Evolutionary conservation across 2,888 invertebrate genomes (phyloP).

Genomic region (Pecten maximus): DNA sequence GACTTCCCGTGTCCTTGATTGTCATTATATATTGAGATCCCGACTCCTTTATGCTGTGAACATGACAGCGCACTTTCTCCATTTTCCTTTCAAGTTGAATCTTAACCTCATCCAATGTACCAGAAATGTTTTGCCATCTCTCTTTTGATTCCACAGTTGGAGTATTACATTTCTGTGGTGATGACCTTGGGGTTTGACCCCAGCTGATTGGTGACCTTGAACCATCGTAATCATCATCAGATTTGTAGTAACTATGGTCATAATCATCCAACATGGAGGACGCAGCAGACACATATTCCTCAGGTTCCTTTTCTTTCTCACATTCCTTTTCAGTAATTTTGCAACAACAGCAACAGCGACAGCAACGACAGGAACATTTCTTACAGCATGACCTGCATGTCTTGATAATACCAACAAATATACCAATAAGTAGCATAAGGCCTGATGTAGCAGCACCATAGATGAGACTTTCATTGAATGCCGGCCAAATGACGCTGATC

Average conservation of each 20-base stretch:
- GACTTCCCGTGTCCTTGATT: slow-evolving; percentile 73
- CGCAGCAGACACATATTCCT: slow-evolving; percentile 54
- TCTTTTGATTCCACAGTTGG: slow-evolving; percentile 57
- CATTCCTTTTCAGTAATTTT: slow-evolving; percentile 51
- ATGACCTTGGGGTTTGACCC: slow-evolving; percentile 55
- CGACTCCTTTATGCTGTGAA: slow-evolving; percentile 67
- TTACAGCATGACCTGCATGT: slow-evolving; percentile 52
- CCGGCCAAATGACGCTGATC: slow-evolving; percentile 51
- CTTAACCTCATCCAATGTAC: slow-evolving; percentile 76
- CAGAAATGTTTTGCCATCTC: slow-evolving; percentile 68
- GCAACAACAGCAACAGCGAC: slow-evolving; percentile 56
- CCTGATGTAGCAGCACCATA: slow-evolving; percentile 65
- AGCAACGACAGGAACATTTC: slow-evolving; percentile 59
- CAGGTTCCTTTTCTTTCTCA: slow-evolving; percentile 52
- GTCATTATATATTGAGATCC: slow-evolving; percentile 74
- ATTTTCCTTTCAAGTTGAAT: slow-evolving; percentile 74
- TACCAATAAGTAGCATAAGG: slow-evolving; percentile 64
- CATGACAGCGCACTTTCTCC: slow-evolving; percentile 72
- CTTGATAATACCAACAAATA: slow-evolving; percentile 68
- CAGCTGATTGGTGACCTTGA: slow-evolving; percentile 68
- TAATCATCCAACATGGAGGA: slow-evolving; percentile 46
- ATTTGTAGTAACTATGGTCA: slow-evolving; percentile 49
- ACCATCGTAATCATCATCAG: slow-evolving; percentile 58
- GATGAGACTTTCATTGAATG: slow-evolving; percentile 65
- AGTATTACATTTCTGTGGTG: slow-evolving; percentile 68